These are phyloP conservation scores for Diprion similis DNA, from an alignment of 1,140 invertebrate species.

Conservation along the genomic window DNA sequence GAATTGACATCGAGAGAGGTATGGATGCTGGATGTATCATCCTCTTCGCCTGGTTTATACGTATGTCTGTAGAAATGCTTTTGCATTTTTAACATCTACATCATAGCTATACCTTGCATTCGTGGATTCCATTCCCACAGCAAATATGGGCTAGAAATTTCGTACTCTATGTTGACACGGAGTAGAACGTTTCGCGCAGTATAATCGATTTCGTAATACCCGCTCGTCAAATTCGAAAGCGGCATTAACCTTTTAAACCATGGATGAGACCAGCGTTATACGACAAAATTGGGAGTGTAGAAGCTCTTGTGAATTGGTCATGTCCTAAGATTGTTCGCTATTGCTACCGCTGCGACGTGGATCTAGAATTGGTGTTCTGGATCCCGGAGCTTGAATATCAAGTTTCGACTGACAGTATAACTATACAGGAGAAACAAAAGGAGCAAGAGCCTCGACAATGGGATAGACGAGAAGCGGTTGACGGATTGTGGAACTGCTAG, in stretches of 20 bases:
- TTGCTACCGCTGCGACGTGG: background rate
- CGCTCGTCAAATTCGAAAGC: no score
- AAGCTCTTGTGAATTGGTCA: background rate
- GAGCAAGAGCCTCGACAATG: background rate
- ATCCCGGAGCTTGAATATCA: background rate
- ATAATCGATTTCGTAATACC: background rate
- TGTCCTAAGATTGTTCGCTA: background rate
- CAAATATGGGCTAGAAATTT: constrained; percentile 1
- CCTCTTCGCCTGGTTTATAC: background rate
- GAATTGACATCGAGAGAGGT: constrained; percentile 5
- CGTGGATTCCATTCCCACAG: background rate
- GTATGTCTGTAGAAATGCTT: background rate
- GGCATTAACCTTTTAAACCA: background rate
- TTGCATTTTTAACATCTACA: background rate
- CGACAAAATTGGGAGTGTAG: background rate
- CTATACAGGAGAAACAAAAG: background rate
- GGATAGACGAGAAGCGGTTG: background rate
- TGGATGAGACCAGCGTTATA: background rate
- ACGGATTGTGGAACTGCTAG: background rate
- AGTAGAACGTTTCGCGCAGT: background rate
- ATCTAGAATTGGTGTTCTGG: background rate
- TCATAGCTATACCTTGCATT: background rate
- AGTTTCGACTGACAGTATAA: background rate
- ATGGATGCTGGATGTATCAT: background rate
- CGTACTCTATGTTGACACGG: background rate